These are phyloP conservation scores for Pocillopora verrucosa DNA, from an alignment of 64 coral and sea anemone species.

Conservation along the genomic window DNA sequence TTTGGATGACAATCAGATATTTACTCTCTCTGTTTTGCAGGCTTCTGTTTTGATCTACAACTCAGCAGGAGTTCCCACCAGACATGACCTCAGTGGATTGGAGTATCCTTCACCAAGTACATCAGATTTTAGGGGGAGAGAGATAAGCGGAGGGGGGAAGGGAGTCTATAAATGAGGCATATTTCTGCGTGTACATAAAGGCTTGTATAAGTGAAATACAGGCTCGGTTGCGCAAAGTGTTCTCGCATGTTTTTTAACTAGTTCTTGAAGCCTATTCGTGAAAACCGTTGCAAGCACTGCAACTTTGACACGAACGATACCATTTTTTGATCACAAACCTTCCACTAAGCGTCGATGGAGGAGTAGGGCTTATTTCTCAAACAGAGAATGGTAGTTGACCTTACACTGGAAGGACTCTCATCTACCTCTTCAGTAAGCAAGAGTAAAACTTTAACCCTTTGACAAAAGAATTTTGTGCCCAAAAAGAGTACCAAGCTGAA, in stretches of 20 bases:
- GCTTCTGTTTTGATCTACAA: conserved; percentile 42
- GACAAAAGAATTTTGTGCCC: too few species aligned
- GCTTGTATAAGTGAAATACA: too few species aligned
- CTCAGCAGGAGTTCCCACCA: conserved; percentile 21
- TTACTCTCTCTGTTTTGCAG: conserved; percentile 40
- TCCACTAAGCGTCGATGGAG: neutral
- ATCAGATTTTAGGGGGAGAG: neutral
- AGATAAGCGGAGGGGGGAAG: neutral
- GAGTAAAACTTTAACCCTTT: too few species aligned
- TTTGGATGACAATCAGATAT: conserved; percentile 39
- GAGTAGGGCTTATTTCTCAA: too few species aligned
- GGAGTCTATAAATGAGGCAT: neutral
- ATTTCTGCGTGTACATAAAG: neutral
- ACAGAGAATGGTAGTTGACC: too few species aligned
- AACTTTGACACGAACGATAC: neutral
- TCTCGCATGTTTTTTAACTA: too few species aligned
- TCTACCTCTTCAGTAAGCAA: too few species aligned
- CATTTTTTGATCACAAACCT: neutral
- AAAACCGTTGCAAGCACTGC: neutral
- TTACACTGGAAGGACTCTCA: too few species aligned
- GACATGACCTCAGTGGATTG: conserved; percentile 14
- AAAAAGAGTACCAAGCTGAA: too few species aligned
- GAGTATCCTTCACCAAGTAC: conserved; percentile 37
- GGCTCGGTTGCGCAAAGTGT: too few species aligned
- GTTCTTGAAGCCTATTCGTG: too few species aligned